Conservation (phyloP, 2,797 vertebrate species). For the Amazonetta brasiliensis region DNA sequence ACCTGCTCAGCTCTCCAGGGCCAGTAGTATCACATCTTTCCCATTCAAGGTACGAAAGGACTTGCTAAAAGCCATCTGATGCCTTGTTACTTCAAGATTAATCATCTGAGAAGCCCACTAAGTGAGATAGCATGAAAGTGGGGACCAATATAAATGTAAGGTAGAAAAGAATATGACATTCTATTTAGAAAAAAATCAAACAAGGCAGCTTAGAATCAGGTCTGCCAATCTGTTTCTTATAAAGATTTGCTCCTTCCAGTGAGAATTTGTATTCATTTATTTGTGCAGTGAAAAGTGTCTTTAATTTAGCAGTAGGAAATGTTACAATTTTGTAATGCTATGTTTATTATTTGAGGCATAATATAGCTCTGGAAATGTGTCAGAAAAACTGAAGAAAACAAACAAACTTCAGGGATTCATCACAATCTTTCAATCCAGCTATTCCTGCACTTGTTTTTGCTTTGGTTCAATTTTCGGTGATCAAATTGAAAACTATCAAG, state of each 20-base stretch:
- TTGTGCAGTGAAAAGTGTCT: neutral
- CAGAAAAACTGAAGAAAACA: neutral
- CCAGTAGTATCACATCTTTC: neutral
- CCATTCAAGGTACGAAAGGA: neutral
- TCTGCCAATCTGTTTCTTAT: neutral
- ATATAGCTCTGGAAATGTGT: neutral
- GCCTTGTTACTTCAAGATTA: conserved; percentile 1
- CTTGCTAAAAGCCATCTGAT: neutral
- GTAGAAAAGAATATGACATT: neutral
- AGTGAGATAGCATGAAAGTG: neutral
- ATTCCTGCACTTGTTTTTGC: neutral
- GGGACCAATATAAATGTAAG: neutral
- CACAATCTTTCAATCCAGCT: neutral
- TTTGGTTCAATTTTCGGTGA: conserved; percentile 6
- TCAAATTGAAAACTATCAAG: conserved; percentile 19
- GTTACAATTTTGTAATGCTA: neutral
- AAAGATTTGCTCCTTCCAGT: neutral
- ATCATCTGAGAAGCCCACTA: neutral
- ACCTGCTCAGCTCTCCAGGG: neutral
- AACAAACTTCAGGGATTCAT: neutral
- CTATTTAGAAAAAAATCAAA: neutral
- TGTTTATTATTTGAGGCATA: neutral
- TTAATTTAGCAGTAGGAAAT: neutral
- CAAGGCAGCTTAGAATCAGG: neutral
- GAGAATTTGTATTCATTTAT: neutral